phyloP scores from a whole-genome alignment of 2,888 invertebrate species.

The Ischnus inquisitorius region DNA sequence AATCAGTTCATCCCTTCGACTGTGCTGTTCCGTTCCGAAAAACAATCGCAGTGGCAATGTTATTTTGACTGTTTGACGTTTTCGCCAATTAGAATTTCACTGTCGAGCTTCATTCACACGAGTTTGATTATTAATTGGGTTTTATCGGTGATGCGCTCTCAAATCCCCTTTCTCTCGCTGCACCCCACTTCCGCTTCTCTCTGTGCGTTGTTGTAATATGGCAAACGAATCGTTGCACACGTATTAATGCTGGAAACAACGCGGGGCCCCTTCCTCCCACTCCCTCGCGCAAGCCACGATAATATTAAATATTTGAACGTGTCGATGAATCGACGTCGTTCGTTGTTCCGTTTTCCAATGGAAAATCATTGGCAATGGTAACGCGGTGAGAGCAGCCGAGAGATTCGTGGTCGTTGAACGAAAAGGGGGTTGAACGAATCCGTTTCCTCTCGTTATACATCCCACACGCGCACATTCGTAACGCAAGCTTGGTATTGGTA shows the following conservation, averaged over 20 bases:
- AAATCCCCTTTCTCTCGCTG: background rate
- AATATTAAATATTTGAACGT: slow-evolving; percentile 32
- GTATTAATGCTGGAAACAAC: slow-evolving; percentile 9
- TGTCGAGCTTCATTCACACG: slow-evolving; percentile 23
- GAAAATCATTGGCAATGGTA: slow-evolving; percentile 34
- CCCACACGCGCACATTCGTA: background rate
- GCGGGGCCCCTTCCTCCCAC: too few species aligned
- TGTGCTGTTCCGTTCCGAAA: background rate
- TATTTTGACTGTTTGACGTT: slow-evolving; percentile 17
- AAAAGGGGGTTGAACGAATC: slow-evolving; percentile 28
- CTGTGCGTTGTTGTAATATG: background rate
- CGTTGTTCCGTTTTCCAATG: slow-evolving; percentile 14
- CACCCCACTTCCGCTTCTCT: background rate
- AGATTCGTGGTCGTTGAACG: slow-evolving; percentile 1
- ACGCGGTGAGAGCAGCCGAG: background rate
- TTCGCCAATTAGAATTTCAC: slow-evolving; percentile 37
- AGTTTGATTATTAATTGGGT: slow-evolving; percentile 48
- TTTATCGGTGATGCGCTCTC: slow-evolving; percentile 3
- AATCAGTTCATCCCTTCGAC: background rate
- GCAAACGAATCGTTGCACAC: slow-evolving; percentile 25
- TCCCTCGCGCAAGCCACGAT: slow-evolving; percentile 11
- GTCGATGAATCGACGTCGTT: slow-evolving; percentile 36
- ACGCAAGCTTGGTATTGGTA: background rate
- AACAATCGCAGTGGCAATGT: slow-evolving; percentile 11
- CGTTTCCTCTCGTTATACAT: slow-evolving; percentile 22